phyloP scores from a whole-genome alignment of 53 echinoderm and acorn worm species.

The Crossaster papposus region DNA sequence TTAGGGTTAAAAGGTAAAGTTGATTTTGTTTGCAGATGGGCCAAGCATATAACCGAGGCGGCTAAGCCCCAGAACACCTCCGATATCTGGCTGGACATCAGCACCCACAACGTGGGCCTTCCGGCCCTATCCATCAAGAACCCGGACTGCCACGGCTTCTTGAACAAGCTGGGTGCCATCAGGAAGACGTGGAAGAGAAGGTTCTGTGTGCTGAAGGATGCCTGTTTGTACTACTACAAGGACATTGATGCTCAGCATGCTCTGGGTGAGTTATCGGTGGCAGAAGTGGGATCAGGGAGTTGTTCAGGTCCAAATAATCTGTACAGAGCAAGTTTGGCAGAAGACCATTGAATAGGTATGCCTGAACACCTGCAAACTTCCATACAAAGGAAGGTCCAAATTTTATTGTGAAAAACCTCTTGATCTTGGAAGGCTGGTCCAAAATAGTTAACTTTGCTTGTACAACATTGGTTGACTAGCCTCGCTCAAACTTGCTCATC shows the following conservation, averaged over 20 bases:
- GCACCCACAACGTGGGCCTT: slow-evolving; percentile 92
- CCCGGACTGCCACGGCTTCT: slow-evolving; percentile 89
- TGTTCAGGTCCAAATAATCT: background rate
- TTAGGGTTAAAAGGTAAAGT: no score
- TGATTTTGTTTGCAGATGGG: slow-evolving; percentile 72
- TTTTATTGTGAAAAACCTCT: no score
- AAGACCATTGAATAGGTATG: no score
- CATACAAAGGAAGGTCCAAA: no score
- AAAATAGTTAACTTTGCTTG: no score
- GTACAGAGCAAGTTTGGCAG: background rate
- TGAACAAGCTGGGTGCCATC: slow-evolving; percentile 77
- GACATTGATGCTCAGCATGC: slow-evolving; percentile 85
- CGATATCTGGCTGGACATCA: slow-evolving; percentile 92
- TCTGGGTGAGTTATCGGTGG: slow-evolving; percentile 66
- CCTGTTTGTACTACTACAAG: slow-evolving; percentile 85
- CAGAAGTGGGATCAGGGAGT: background rate
- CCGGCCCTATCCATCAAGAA: slow-evolving; percentile 89
- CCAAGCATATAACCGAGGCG: slow-evolving; percentile 82
- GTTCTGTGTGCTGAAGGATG: slow-evolving; percentile 95
- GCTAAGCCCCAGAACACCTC: slow-evolving; percentile 78
- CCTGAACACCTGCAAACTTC: no score
- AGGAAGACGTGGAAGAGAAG: slow-evolving; percentile 78
- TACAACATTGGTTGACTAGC: no score
- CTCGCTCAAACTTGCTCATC: no score
- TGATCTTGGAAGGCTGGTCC: no score